Conservation (phyloP, 2,797 vertebrate species). For the Neoniphon sammara region DNA sequence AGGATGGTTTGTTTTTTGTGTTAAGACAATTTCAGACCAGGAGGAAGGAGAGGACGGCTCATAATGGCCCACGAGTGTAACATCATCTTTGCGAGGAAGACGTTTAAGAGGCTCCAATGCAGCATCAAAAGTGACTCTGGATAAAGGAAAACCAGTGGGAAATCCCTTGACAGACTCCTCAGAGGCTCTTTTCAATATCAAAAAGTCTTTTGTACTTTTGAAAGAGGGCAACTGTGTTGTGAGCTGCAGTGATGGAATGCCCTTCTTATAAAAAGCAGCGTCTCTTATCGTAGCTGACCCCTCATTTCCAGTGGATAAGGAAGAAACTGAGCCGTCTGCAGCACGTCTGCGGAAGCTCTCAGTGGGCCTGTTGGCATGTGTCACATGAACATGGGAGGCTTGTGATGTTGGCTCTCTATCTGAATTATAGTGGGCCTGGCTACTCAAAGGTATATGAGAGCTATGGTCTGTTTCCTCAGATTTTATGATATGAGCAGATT, state of each 20-base stretch:
- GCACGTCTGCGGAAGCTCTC: constrained; percentile 40
- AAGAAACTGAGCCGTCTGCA: constrained; percentile 16
- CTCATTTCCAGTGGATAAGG: constrained; percentile 40
- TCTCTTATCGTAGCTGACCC: constrained; percentile 39
- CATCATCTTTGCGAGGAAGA: constrained; percentile 16
- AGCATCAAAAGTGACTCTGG: constrained; percentile 25
- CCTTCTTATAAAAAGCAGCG: constrained; percentile 31
- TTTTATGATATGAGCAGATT: constrained; percentile 29
- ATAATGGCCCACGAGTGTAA: constrained; percentile 18
- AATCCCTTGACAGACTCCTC: constrained; percentile 24
- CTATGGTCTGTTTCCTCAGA: constrained; percentile 12
- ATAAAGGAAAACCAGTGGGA: not conserved
- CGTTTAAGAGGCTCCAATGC: constrained; percentile 26
- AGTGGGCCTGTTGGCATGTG: constrained; percentile 16
- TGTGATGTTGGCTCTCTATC: constrained; percentile 13
- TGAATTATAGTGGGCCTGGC: constrained; percentile 27
- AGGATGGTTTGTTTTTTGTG: constrained; percentile 16
- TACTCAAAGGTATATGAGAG: constrained; percentile 6
- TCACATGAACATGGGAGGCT: constrained; percentile 8
- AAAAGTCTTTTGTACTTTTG: constrained; percentile 36
- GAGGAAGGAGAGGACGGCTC: constrained; percentile 25
- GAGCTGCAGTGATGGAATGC: constrained; percentile 22
- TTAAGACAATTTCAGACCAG: constrained; percentile 48
- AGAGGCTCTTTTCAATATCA: constrained; percentile 36
- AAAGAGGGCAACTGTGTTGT: constrained; percentile 44